Evolutionary conservation across 2,888 invertebrate species (phyloP).

Genomic region (Theretra japonica): DNA sequence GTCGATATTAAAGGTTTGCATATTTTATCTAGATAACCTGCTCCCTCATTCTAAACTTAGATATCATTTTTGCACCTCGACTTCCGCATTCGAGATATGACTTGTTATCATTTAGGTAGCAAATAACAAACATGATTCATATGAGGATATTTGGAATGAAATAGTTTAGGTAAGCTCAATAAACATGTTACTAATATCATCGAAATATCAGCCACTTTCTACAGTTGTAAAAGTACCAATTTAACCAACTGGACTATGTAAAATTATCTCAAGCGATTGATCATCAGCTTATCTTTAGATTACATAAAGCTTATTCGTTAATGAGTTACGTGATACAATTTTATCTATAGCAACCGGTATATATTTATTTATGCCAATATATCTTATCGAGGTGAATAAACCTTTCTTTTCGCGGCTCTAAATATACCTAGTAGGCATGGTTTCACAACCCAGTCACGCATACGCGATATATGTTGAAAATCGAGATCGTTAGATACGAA

Average conservation of each 20-base stretch:
- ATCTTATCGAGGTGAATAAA: slow-evolving; percentile 49
- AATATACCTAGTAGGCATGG: slow-evolving; percentile 32
- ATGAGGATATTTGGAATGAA: too few species aligned
- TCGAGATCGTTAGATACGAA: slow-evolving; percentile 19
- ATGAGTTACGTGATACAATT: slow-evolving; percentile 36
- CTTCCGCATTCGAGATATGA: not conserved
- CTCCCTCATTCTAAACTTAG: not conserved
- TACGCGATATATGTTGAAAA: slow-evolving; percentile 18
- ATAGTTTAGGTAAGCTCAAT: not conserved
- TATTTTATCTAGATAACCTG: not conserved
- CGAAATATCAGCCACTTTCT: slow-evolving; percentile 7
- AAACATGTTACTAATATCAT: not conserved
- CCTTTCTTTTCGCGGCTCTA: slow-evolving; percentile 47
- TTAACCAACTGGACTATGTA: not conserved
- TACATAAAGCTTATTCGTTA: slow-evolving; percentile 21
- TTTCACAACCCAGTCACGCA: slow-evolving; percentile 53
- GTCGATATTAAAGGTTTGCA: not conserved
- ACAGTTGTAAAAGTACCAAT: not conserved
- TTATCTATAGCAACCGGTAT: slow-evolving; percentile 34
- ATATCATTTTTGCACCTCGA: not conserved
- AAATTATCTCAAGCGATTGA: slow-evolving; percentile 4
- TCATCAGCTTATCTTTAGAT: slow-evolving; percentile 8
- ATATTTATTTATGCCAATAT: slow-evolving; percentile 30
- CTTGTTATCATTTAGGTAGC: not conserved
- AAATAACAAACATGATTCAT: not conserved